Conservation (phyloP, 23 tunicate genomes). For the Clavelina lepadiformis region DNA sequence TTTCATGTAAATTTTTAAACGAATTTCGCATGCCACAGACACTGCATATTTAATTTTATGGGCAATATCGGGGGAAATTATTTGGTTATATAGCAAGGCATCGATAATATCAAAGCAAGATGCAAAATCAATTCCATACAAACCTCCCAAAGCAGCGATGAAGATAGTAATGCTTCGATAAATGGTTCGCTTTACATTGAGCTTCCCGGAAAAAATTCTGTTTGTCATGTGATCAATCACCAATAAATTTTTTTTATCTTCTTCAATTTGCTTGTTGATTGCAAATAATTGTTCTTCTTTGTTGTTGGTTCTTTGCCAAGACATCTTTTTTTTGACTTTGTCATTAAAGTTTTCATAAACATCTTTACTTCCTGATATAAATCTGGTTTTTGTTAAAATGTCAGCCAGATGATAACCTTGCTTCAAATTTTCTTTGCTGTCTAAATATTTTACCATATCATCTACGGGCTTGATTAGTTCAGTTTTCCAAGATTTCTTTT, state of each 20-base stretch:
- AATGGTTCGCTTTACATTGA: slow-evolving; percentile 13
- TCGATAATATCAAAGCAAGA: slow-evolving; percentile 22
- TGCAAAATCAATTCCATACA: neutral
- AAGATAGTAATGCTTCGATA: slow-evolving; percentile 22
- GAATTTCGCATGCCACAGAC: slow-evolving; percentile 31
- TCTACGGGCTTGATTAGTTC: slow-evolving; percentile 45
- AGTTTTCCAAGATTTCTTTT: neutral
- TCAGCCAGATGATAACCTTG: slow-evolving; percentile 16
- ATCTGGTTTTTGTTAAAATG: slow-evolving; percentile 5
- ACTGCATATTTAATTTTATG: slow-evolving; percentile 19
- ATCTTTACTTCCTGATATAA: neutral
- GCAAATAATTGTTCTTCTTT: neutral
- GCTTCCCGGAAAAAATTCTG: neutral
- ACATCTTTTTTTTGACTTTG: neutral
- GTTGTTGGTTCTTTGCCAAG: neutral
- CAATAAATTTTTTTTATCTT: neutral
- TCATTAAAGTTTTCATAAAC: neutral
- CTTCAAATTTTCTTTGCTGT: slow-evolving; percentile 11
- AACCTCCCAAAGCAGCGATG: slow-evolving; percentile 6
- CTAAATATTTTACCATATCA: slow-evolving; percentile 19
- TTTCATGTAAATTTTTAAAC: slow-evolving; percentile 12
- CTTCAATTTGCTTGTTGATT: neutral
- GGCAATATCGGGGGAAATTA: neutral
- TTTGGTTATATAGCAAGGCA: neutral
- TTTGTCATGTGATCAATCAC: too few species aligned